A percentile compares a stretch with the other conserved stretches of the same genome.
Conservation (phyloP, 2,113 vertebrate species). For the Indicator maculatus region DNA sequence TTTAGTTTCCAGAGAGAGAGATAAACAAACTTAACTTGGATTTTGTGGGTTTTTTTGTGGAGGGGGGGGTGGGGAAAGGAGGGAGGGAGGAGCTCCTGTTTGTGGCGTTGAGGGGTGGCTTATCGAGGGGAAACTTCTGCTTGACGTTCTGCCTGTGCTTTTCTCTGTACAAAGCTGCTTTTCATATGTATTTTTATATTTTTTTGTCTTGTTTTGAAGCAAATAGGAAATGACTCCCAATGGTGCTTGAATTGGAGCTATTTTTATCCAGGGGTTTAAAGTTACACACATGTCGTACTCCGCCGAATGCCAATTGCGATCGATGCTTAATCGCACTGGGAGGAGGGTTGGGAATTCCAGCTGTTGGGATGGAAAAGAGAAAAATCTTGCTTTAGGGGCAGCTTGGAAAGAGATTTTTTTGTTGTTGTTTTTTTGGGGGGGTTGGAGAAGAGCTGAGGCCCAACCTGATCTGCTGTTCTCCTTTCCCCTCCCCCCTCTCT, state of each 20-base stretch:
- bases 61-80: not conserved
- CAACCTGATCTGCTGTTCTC: constrained; percentile 49
- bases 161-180: constrained; percentile 12
- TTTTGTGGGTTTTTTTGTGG: constrained; percentile 19
- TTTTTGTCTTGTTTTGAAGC: constrained; percentile 64
- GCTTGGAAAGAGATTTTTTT: not conserved
- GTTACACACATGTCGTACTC: constrained; percentile 66
- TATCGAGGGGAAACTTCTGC: constrained; percentile 66
- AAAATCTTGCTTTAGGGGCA: not conserved
- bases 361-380: not conserved
- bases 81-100: constrained; percentile 27
- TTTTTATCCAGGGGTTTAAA: constrained; percentile 77
- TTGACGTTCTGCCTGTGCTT: constrained; percentile 5
- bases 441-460: constrained; percentile 24
- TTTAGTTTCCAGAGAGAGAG: constrained; percentile 28
- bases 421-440: not conserved
- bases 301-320: constrained; percentile 57
- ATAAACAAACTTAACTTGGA: constrained; percentile 67
- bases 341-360: constrained; percentile 59
- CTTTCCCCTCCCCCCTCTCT: constrained; percentile 13
- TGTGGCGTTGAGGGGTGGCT: not conserved
- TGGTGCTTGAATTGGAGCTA: constrained; percentile 67
- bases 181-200: not conserved
- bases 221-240: constrained; percentile 75
- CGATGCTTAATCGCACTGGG: constrained; percentile 47